A percentile compares a stretch with the other conserved stretches of the same genome.
phyloP scores from a whole-genome alignment of 2,113 vertebrate genomes.

The Neodontobutis hainanensis region DNA sequence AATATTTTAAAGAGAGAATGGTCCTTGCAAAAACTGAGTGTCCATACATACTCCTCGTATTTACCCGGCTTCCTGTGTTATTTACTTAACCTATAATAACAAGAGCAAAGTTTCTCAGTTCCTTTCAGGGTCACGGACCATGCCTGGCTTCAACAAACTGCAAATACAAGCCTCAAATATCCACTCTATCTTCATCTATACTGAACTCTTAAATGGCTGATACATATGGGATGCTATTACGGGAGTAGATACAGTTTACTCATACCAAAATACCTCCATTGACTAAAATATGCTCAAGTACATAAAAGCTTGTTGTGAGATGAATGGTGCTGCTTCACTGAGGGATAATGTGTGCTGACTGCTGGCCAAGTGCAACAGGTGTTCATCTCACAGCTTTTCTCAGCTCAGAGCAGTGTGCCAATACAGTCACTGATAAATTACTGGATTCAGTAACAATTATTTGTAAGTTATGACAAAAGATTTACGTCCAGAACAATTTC shows the following conservation, averaged over 20 bases:
- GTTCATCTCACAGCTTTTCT: constrained; percentile 23
- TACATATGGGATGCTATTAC: constrained; percentile 31
- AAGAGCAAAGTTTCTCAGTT: constrained; percentile 35
- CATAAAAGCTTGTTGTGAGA: constrained; percentile 24
- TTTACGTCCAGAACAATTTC: too few species aligned
- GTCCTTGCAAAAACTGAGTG: not conserved
- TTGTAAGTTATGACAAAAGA: not conserved
- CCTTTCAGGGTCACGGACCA: constrained; percentile 41
- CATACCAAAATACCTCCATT: not conserved
- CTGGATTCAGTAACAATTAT: not conserved
- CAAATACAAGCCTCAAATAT: not conserved
- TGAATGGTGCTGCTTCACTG: constrained; percentile 27
- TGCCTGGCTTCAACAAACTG: constrained; percentile 46
- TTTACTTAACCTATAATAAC: constrained; percentile 62
- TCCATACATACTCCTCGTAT: constrained; percentile 20
- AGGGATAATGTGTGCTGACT: constrained; percentile 24
- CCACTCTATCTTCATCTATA: not conserved
- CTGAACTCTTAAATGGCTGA: constrained; percentile 19
- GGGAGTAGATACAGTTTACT: constrained; percentile 14
- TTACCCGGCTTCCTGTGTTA: constrained; percentile 24
- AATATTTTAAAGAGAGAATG: not conserved
- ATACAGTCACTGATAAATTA: not conserved
- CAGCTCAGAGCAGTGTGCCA: not conserved
- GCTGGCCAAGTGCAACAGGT: constrained; percentile 29
- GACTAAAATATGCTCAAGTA: constrained; percentile 16